Base-by-base conservation (phyloP, 2,888 invertebrate species). In the Melikaiella ostensackeni region DNA sequence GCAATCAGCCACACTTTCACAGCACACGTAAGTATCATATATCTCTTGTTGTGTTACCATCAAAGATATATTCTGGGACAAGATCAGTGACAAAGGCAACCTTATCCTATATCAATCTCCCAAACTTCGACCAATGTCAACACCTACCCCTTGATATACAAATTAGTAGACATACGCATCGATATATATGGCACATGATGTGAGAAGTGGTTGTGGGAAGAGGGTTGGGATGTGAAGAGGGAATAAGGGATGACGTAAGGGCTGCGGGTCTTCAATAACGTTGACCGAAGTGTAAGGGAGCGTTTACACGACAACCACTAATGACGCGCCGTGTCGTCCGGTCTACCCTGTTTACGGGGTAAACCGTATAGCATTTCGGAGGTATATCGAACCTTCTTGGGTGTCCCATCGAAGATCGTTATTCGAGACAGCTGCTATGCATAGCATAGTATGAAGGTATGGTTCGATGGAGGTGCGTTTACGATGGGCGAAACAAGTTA, bases 261-360 rank as follows among this genome's bases (percentile, higher is more conserved):
- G 30, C 11, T 50, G 42, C 66, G 27, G 66, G 30, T 46, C 66
- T 50, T 70, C 70, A 70, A 70, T 70, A 70, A 70, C 50, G 70
- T 70, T 70, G 70, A 70, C 70, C 70, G 9, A 70, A 70, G 80
- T 79, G 79, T 79, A 77, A 75, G 74, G 77, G 78, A 82, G 83
- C 84, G 85, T 88, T 87, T 86, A 85, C 86, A 84, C 84, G 83
- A 75, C 83, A 81, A 83, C 86, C 86, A 86, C 88, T 89, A 89
- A 89, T 90, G 90, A 89, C 87, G 87, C 84, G 77, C 82, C 85
- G 84, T 88, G 88, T 89, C 86, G 86, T 84, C 85, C 84, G 83
- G 85, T 84, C 83, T 84, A 84, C 83, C 81, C 84, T 90, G 90
- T 90, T 90, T 89, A 86, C 89, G 88, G 75, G 86, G 89, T 86